Base-by-base conservation (phyloP, 2,797 vertebrate genomes). In the Neosilurus mollespiculum region DNA sequence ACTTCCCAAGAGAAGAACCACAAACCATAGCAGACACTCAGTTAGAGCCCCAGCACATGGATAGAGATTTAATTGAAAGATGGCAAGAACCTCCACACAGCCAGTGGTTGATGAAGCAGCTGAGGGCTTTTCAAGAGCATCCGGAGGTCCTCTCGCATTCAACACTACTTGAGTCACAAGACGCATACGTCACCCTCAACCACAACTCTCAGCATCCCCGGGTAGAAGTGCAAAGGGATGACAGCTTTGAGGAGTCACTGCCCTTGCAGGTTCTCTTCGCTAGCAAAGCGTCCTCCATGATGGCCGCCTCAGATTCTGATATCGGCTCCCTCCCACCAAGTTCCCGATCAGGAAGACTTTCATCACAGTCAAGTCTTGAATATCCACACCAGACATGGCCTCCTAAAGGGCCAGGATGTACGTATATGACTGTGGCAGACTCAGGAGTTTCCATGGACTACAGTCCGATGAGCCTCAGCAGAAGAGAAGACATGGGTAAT, bases 391-490 rank as follows among this genome's bases (percentile, higher is more conserved):
- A 92, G 9, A 87, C 87, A 12, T 94, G 93, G 87, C 90, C 90
- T 0, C 75, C 86, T 14, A 93, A 92, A 62, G 91, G 92, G 56
- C 91, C 93, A 0, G 94, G 92, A 71, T 96, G 96, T 88, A 88
- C 93, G n/a, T 97, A 96, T 90, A 95, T 96, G 87, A 89, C 94
- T 24, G 94, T 95, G 58, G 95, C 96, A 0, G 95, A 97, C 85
- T 97, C 96, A 0, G 96, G 95, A 0, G 95, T 96, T 59, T 97
- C 94, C 1, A 94, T 96, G 83, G 95, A 96, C 88, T 96, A 95
- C 86, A 97, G 95, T 82, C 92, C 92, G 3, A 94, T 94, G 90
- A 93, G 86, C 62, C 92, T 91, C 24, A 87, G 89, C 86, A 88
- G 90, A 88, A 87, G 64, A 9, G 91, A 91, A 0, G 92, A 92